phyloP scores from a whole-genome alignment of 2,797 vertebrate species.

The Psittacula echo region DNA sequence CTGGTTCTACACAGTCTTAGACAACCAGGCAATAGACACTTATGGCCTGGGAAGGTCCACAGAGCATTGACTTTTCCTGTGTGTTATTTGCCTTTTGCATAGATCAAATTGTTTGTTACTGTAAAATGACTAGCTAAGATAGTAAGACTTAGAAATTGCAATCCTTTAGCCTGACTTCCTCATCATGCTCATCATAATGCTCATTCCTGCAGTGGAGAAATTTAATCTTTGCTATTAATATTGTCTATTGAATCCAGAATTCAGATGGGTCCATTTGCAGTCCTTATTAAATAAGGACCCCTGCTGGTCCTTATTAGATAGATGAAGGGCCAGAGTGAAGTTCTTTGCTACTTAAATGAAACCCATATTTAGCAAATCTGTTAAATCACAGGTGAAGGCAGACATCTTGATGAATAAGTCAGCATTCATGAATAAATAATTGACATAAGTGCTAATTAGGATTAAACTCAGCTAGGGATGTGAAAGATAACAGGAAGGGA shows the following conservation, averaged over 20 bases:
- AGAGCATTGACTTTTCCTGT: neutral
- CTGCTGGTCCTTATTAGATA: constrained; percentile 59
- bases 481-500: too few relatives aligned
- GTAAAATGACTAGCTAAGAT: constrained; percentile 8
- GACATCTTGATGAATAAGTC: constrained; percentile 54
- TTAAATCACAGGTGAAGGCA: constrained; percentile 51
- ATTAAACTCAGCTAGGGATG: too few relatives aligned
- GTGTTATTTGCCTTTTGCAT: neutral
- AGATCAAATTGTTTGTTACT: constrained; percentile 14
- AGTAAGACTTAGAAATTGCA: neutral
- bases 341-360: constrained; percentile 63
- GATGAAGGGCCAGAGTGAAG: constrained; percentile 38
- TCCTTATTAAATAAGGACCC: constrained; percentile 62
- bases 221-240: constrained; percentile 57
- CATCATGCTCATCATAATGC: constrained; percentile 2
- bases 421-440: constrained; percentile 58
- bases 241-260: constrained; percentile 36
- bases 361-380: constrained; percentile 59
- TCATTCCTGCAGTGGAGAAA: constrained; percentile 29
- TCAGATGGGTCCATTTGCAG: neutral
- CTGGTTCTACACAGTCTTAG: neutral
- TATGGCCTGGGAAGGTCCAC: neutral
- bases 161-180: constrained; percentile 18
- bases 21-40: neutral
- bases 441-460: neutral